These are phyloP conservation scores for Epizoanthus ramosus DNA, from an alignment of 92 coral and sea anemone genomes.

Conservation along the genomic window DNA sequence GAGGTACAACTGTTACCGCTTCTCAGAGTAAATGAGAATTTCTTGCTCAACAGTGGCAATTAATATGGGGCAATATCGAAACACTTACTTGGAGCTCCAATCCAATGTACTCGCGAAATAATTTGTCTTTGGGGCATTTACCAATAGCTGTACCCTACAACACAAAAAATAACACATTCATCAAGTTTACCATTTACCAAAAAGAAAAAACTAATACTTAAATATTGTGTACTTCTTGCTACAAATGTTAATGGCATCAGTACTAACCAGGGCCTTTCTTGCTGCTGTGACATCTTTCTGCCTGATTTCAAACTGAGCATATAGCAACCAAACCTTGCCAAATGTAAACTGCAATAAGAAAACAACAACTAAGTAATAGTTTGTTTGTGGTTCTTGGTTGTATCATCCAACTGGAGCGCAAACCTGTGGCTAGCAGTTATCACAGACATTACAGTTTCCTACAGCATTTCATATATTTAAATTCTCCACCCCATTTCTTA, in stretches of 20 bases:
- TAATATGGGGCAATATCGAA: neutral
- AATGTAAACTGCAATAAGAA: slow-evolving; percentile 80
- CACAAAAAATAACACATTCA: neutral
- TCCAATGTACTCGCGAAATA: slow-evolving; percentile 96
- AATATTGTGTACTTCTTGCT: too few species aligned
- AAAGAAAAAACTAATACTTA: too few species aligned
- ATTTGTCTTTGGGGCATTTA: slow-evolving; percentile 95
- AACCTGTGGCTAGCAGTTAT: too few species aligned
- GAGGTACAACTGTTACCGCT: neutral
- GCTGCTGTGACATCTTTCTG: slow-evolving; percentile 88
- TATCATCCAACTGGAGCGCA: too few species aligned
- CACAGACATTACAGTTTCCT: too few species aligned
- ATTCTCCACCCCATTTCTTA: too few species aligned
- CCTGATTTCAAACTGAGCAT: slow-evolving; percentile 97
- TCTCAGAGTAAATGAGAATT: neutral
- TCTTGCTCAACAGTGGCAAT: neutral
- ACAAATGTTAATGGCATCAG: too few species aligned
- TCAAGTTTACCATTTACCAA: neutral
- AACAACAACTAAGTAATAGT: neutral
- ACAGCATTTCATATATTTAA: too few species aligned
- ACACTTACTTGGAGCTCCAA: slow-evolving; percentile 87
- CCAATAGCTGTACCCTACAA: slow-evolving; percentile 95
- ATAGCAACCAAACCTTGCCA: slow-evolving; percentile 95
- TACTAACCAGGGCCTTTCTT: slow-evolving; percentile 93
- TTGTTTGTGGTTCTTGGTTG: too few species aligned